Evolutionary conservation across 1,140 invertebrate genomes (phyloP), one percentile per base, ranked within the genome.

Genomic region (silkworm (Bombyx mori)): DNA sequence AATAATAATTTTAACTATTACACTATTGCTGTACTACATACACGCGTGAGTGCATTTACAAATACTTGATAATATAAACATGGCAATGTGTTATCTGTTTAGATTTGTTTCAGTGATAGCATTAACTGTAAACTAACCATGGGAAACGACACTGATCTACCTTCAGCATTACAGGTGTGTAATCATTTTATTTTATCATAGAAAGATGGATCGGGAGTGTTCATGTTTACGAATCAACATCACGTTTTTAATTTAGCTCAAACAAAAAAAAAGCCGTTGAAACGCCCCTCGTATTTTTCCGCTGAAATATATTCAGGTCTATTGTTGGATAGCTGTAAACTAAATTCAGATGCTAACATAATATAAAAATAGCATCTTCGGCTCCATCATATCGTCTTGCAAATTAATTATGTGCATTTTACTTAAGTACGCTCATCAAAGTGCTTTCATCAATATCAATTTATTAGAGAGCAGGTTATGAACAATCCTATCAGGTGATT

Each of bases 221-320:
- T 67, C 22, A 68, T 35, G 26, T 35, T 35, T 35, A 63, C 63
- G 63, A 61, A 70, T 72, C 67, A 73, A 71, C 63, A 71, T 56
- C 50, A 63, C 65, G 56, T 63, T 73, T 71, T 68, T 56, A 62
- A 58, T 68, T 62, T 68, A 64, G 62, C 68, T 62, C 61, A 58
- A 55, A 63, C 69, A 77, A 71, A 64, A 68, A 76, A 73, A 74
- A 69, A 77, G 73, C 74, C 66, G 60, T 69, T 60, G 62, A 63
- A 73, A 63, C 60, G 42, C 53, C 65, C 58, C 63, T 69, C 66
- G 68, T 74, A 72, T 73, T 72, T 71, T 72, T 70, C 58, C 65
- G 57, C 64, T 69, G 60, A 70, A 65, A 66, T 65, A 66, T 75
- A 42, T 56, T 66, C 62, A 63, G 62, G 55, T 69, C 64, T 69